Evolutionary conservation across 2,888 invertebrate genomes (phyloP), one percentile per base, ranked within the genome.

Genomic region (Drosophila siamana): DNA sequence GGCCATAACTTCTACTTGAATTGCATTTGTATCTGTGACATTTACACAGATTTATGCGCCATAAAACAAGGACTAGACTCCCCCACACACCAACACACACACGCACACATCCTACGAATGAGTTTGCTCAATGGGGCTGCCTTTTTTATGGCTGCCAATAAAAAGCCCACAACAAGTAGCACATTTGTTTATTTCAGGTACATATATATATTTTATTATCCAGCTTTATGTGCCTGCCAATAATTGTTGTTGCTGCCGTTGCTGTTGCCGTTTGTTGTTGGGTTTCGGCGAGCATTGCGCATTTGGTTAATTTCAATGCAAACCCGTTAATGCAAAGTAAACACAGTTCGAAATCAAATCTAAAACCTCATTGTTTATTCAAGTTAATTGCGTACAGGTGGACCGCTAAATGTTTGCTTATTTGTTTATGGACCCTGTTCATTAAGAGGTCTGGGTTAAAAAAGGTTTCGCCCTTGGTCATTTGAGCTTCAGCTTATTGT

Each of bases 1-100:
- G 28, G 55, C 54, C 47, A 69, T 79, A 65, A 68, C 57, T 79
- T 74, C 54, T 69, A 67, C 46, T 68, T 67, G 67, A 76, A 76
- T 79, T 78, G 78, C 55, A 62, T 51, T 69, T 69, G 59, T 68
- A 57, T 48, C 62, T 65, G 57, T 52, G 71, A 69, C 80, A 71
- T 74, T 87, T 71, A 68, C 67, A 61, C 74, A 77, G 88, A 87
- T 87, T 83, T 83, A 87, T 87, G 69, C 44, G 61, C 80, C 55
- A 87, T 87, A 82, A 85, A 87, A 76, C 40, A 57, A 61, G 36
- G 60, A 67, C 72, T 73, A 82, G 80, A 80, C 80, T 26, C 33
- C 40, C 52, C 41, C 41, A 5, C 28, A 11, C 28, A 11, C 11
- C n/a, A n/a, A n/a, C n/a, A n/a, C 52, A 52, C 41, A 5, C 28